A percentile compares a stretch with the other conserved stretches of the same genome.
Conservation (phyloP, 1,140 invertebrate species). For the Bombyx mori region ASM3026992v2 NC_085117.1:231501-232000, state of each 20-base stretch:
- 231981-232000: neutral
- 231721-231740: constrained; percentile 1
- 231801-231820: neutral
- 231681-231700: constrained; percentile 2
- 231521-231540: neutral
- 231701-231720: constrained; percentile 1
- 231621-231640: constrained; percentile 1
- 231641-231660: constrained; percentile 4
- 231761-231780: constrained; percentile 1
- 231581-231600: neutral
- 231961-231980: neutral
- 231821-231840: neutral
- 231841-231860: neutral
- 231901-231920: neutral
- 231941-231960: constrained; percentile 2
- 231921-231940: constrained; percentile 1
- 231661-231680: neutral
- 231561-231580: neutral
- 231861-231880: constrained; percentile 1
- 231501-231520: neutral
- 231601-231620: constrained; percentile 4
- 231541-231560: constrained; percentile 1
- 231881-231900: constrained; percentile 1
- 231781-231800: neutral
- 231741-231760: constrained; percentile 1